Evolutionary conservation across 2,113 vertebrate species (phyloP).

Genomic region (Thermophis baileyi): DNA sequence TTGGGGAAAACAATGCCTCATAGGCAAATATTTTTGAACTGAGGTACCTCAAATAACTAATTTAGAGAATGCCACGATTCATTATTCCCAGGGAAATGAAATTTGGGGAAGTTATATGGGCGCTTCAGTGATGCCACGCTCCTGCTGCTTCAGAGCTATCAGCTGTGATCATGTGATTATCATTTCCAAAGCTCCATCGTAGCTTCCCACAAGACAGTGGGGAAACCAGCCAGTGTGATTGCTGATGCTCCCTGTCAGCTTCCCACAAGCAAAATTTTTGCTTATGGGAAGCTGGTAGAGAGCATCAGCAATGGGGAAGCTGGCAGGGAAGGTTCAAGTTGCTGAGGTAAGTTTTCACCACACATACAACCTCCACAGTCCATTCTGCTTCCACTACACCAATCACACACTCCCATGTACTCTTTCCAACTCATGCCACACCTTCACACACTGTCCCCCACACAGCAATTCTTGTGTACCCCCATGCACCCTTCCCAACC

Average conservation of each 20-base stretch:
- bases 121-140: background rate
- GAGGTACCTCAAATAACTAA: background rate
- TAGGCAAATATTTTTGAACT: background rate
- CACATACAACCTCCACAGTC: background rate
- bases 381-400: background rate
- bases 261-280: background rate
- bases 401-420: background rate
- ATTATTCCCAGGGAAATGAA: background rate
- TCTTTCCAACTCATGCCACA: background rate
- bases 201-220: background rate
- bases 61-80: background rate
- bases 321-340: background rate
- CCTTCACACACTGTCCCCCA: background rate
- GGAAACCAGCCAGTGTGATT: background rate
- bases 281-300: background rate
- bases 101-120: background rate
- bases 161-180: background rate
- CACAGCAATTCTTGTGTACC: background rate
- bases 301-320: background rate
- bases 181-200: background rate
- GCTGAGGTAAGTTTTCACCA: background rate
- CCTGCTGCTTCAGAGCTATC: background rate
- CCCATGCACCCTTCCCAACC: background rate
- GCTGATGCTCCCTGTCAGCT: background rate
- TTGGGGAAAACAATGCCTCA: background rate